A percentile compares a stretch with the other conserved stretches of the same genome.
phyloP scores from a whole-genome alignment of 2,113 vertebrate genomes.

The Phylloscopus trochiloides region DNA sequence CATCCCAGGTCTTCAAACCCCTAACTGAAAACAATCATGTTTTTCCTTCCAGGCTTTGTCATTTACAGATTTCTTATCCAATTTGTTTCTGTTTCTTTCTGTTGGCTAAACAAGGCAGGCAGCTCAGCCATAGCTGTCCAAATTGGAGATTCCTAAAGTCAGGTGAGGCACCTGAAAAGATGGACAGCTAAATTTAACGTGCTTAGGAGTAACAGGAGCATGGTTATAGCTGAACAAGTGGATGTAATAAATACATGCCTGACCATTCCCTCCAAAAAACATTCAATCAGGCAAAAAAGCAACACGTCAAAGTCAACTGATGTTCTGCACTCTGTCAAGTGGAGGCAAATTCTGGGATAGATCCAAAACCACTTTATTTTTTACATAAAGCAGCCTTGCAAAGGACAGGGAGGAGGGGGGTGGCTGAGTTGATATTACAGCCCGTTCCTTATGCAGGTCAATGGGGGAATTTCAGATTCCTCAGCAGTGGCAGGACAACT shows the following conservation, averaged over 20 bases:
- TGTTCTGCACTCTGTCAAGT: background rate
- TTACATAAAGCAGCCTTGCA: background rate
- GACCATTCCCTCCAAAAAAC: background rate
- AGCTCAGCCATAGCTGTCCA: background rate
- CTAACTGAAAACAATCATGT: rapidly evolving
- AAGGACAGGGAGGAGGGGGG: rapidly evolving
- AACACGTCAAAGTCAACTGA: rapidly evolving
- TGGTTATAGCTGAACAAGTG: background rate
- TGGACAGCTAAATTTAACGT: background rate
- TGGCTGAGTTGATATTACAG: background rate
- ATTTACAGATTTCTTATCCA: background rate
- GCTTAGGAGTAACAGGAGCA: background rate
- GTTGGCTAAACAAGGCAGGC: rapidly evolving
- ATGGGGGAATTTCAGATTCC: background rate
- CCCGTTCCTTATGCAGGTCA: background rate
- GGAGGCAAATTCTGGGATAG: background rate
- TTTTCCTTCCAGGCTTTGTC: background rate
- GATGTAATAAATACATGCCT: background rate
- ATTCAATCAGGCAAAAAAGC: background rate
- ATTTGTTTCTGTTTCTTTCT: background rate
- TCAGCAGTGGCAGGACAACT: background rate
- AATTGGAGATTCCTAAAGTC: background rate
- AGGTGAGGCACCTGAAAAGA: background rate
- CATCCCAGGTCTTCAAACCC: background rate
- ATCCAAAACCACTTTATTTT: background rate